These are phyloP conservation scores for Cheilosia vernalis DNA, from an alignment of 2,888 invertebrate species.

Conservation along the genomic window DNA sequence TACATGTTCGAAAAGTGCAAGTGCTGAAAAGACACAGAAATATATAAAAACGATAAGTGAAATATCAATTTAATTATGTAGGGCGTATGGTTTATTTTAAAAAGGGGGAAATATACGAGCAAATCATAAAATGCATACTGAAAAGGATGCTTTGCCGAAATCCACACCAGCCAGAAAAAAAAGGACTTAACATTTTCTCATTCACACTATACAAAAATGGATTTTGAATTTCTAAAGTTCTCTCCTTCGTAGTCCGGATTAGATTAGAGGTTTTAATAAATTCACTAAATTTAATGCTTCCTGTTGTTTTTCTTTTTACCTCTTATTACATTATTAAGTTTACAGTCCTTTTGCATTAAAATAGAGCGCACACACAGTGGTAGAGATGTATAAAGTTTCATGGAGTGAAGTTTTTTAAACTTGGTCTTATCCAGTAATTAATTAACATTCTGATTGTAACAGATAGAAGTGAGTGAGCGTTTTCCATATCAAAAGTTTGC, in stretches of 20 bases:
- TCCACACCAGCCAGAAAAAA: conserved; percentile 1
- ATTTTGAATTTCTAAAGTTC: background rate
- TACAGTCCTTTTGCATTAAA: conserved; percentile 59
- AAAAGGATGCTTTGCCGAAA: background rate
- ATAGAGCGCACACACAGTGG: conserved; percentile 28
- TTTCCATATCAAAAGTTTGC: background rate
- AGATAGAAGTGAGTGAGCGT: background rate
- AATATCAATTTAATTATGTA: conserved; percentile 20
- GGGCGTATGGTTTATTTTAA: background rate
- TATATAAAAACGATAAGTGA: conserved; percentile 10
- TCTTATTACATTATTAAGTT: conserved; percentile 63
- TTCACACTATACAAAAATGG: conserved; percentile 18
- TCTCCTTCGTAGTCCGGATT: background rate
- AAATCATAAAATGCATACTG: background rate
- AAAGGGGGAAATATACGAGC: background rate
- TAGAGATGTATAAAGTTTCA: background rate
- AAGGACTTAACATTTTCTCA: conserved; percentile 15
- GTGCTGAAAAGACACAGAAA: conserved; percentile 86
- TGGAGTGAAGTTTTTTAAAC: conserved; percentile 28
- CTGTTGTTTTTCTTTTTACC: conserved; percentile 14
- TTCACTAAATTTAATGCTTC: background rate
- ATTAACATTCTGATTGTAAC: conserved; percentile 32
- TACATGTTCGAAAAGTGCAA: conserved; percentile 99
- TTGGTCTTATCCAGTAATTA: conserved; percentile 47
- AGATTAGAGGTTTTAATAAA: background rate